A percentile compares a stretch with the other conserved stretches of the same genome.
phyloP scores from a whole-genome alignment of 53 echinoderm and acorn worm species.

The Arbacia lixula region DNA sequence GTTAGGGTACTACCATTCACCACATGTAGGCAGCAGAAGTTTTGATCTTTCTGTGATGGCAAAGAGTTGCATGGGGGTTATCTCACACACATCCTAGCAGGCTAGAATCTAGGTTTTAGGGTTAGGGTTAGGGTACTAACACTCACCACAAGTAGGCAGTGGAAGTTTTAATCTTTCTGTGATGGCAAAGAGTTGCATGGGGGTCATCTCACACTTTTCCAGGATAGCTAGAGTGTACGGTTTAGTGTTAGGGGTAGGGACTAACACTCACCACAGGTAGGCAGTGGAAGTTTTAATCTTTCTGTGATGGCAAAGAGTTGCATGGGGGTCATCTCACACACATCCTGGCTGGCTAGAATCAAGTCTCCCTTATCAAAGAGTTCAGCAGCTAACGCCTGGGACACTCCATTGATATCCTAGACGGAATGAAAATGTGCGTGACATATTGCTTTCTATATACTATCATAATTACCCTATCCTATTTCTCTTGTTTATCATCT shows the following conservation, averaged over 20 bases:
- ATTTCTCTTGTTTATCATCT: too few relatives aligned
- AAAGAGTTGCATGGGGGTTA: conserved; percentile 99
- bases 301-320: conserved; percentile 99
- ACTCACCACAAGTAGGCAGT: conserved; percentile 89
- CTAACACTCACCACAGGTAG: conserved; percentile 94
- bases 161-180: conserved; percentile 88
- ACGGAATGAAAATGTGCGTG: too few relatives aligned
- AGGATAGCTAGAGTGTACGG: conserved; percentile 69
- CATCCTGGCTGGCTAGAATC: conserved; percentile 81
- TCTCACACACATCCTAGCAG: conserved; percentile 89
- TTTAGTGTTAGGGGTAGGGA: too few relatives aligned
- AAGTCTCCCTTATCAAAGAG: conserved; percentile 93
- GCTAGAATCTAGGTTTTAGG: conserved; percentile 79
- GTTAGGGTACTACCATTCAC: too few relatives aligned
- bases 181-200: conserved; percentile 95
- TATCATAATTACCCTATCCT: too few relatives aligned
- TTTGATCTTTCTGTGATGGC: conserved; percentile 97
- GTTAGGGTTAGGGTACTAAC: too few relatives aligned
- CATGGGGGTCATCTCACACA: conserved; percentile 99
- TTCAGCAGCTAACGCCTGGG: conserved; percentile 94
- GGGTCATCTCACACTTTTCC: conserved; percentile 97
- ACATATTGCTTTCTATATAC: too few relatives aligned
- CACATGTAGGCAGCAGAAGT: conserved; percentile 92
- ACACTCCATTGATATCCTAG: conserved; percentile 96
- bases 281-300: conserved; percentile 88